Conservation (phyloP, 2,113 vertebrate genomes). For the Scophthalmus maximus region DNA sequence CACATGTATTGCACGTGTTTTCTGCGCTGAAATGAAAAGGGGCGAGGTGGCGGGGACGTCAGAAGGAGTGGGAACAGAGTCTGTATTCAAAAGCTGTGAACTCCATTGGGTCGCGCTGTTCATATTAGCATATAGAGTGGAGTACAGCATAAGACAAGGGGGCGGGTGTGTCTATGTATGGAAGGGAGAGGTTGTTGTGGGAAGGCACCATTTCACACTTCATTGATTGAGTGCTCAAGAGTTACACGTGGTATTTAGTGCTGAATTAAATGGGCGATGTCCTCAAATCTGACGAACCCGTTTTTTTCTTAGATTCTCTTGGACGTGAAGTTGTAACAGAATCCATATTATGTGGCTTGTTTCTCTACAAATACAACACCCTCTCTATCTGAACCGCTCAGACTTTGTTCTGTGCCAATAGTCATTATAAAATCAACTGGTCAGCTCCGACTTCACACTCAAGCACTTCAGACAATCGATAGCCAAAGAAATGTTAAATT, state of each 20-base stretch:
- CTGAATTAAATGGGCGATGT: not conserved
- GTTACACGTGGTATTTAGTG: not conserved
- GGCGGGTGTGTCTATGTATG: not conserved
- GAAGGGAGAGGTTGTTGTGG: not conserved
- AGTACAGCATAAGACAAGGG: slow-evolving; percentile 1
- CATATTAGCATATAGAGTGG: slow-evolving; percentile 20
- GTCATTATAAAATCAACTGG: slow-evolving; percentile 11
- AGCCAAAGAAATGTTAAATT: not conserved
- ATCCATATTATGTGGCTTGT: slow-evolving; percentile 21
- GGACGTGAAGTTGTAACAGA: slow-evolving; percentile 2
- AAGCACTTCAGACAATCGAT: slow-evolving; percentile 12
- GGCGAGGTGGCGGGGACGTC: slow-evolving; percentile 29
- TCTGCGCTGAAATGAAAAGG: slow-evolving; percentile 40
- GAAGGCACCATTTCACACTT: not conserved
- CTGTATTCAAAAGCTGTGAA: slow-evolving; percentile 33
- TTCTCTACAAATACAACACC: not conserved
- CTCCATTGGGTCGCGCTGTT: slow-evolving; percentile 25
- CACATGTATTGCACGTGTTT: slow-evolving; percentile 29
- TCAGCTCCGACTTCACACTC: slow-evolving; percentile 5
- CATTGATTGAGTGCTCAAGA: slow-evolving; percentile 18
- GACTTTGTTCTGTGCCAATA: slow-evolving; percentile 16
- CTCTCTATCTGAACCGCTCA: too few species aligned
- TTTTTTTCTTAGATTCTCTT: slow-evolving; percentile 16
- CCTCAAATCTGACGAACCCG: not conserved
- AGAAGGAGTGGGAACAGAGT: slow-evolving; percentile 25